Evolutionary conservation across 1,140 invertebrate genomes (phyloP).

Genomic region (Bombus breviceps): DNA sequence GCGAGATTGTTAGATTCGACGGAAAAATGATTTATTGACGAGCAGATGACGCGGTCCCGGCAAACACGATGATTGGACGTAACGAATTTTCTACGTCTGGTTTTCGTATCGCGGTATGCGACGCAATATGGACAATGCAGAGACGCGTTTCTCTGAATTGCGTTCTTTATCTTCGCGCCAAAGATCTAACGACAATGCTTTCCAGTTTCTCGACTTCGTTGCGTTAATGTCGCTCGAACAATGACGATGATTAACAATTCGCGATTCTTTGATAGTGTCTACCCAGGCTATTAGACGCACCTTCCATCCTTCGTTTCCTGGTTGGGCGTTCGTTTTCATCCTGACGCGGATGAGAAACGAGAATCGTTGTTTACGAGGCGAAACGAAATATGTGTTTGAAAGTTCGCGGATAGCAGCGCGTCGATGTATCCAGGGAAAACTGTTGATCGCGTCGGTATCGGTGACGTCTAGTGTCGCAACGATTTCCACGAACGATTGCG

Average conservation of each 20-base stretch:
- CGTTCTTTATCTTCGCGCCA: too few relatives aligned
- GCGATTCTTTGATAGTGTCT: conserved; percentile 14
- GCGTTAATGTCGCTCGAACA: conserved; percentile 41
- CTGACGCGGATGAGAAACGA: not conserved
- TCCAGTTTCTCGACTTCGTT: conserved; percentile 14
- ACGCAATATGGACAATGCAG: not conserved
- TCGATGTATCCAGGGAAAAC: not conserved
- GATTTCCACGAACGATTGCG: conserved; percentile 14
- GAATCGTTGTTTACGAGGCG: not conserved
- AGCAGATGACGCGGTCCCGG: too few relatives aligned
- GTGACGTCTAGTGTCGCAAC: not conserved
- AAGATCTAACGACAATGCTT: not conserved
- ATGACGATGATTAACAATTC: not conserved
- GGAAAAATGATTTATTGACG: too few relatives aligned
- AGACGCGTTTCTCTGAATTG: rapidly evolving
- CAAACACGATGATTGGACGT: too few relatives aligned
- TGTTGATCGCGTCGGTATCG: not conserved
- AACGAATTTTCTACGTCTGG: too few relatives aligned
- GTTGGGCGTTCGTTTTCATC: conserved; percentile 30
- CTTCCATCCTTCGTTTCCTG: conserved; percentile 21
- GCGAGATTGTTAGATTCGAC: too few relatives aligned
- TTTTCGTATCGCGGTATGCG: too few relatives aligned
- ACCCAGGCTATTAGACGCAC: conserved; percentile 45
- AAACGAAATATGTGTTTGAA: not conserved
- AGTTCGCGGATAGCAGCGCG: not conserved